Conservation (phyloP, 2,113 vertebrate species). For the Pavo muticus region DNA sequence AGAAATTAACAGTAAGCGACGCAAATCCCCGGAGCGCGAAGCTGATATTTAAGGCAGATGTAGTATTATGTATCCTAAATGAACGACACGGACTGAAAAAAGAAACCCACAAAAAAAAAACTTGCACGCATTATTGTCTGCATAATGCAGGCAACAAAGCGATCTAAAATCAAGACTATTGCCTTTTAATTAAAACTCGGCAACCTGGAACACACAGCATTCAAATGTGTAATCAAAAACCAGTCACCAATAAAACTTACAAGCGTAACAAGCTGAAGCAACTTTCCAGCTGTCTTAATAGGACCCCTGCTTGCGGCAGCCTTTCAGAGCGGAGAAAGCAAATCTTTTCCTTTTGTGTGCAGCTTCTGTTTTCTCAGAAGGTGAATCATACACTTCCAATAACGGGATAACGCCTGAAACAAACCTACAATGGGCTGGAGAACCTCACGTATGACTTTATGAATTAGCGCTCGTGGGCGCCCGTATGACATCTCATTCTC, state of each 20-base stretch:
- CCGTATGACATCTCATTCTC: constrained; percentile 54
- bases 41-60: neutral
- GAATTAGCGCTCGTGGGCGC: constrained; percentile 60
- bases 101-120: neutral
- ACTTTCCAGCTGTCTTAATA: constrained; percentile 89
- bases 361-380: constrained; percentile 88
- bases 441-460: constrained; percentile 49
- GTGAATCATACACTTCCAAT: constrained; percentile 83
- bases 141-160: constrained; percentile 60
- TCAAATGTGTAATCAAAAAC: constrained; percentile 88
- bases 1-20: neutral
- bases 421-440: constrained; percentile 48
- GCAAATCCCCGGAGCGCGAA: neutral
- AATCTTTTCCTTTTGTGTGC: constrained; percentile 85
- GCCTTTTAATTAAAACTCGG: constrained; percentile 82
- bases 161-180: constrained; percentile 64
- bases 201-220: constrained; percentile 80
- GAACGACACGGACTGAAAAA: neutral
- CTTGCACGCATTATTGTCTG: constrained; percentile 27
- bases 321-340: constrained; percentile 81
- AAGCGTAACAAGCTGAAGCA: constrained; percentile 85
- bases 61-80: neutral
- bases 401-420: constrained; percentile 73
- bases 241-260: constrained; percentile 89
- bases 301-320: constrained; percentile 86